Percentiles rank a stretch among this genome's conserved stretches.
phyloP scores from a whole-genome alignment of 1,140 invertebrate species.

The Protaetia brevitarsis region DNA sequence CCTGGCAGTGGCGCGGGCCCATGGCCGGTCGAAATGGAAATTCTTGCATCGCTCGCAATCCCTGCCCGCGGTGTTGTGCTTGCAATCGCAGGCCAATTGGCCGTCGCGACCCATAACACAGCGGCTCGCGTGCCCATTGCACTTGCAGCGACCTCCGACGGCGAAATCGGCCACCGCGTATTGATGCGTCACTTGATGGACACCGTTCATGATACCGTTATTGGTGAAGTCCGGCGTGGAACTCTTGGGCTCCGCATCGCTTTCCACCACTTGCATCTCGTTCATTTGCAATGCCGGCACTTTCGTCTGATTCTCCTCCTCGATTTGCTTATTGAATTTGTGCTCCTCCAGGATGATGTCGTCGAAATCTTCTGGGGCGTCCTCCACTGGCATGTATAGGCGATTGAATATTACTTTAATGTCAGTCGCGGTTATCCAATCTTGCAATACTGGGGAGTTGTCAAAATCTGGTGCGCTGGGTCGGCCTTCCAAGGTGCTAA shows the following conservation, averaged over 20 bases:
- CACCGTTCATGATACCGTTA: constrained; percentile 40
- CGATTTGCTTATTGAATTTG: constrained; percentile 38
- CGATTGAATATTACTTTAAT: constrained; percentile 91
- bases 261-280: constrained; percentile 53
- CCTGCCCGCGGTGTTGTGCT: constrained; percentile 95
- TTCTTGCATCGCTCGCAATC: constrained; percentile 99
- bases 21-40: constrained; percentile 98
- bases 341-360: constrained; percentile 42
- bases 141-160: constrained; percentile 98
- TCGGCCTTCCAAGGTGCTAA: constrained; percentile 93
- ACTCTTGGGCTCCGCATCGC: constrained; percentile 48
- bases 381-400: constrained; percentile 63
- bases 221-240: constrained; percentile 32
- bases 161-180: constrained; percentile 97
- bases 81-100: constrained; percentile 88
- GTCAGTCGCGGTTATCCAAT: constrained; percentile 99
- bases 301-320: constrained; percentile 47
- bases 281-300: constrained; percentile 55
- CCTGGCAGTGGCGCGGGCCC: constrained; percentile 90
- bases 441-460: constrained; percentile 91
- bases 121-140: constrained; percentile 95
- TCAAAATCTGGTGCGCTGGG: constrained; percentile 94
- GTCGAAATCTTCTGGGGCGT: constrained; percentile 42
- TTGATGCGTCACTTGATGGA: constrained; percentile 59
- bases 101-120: constrained; percentile 75